Evolutionary conservation across 2,113 vertebrate genomes (phyloP).

Genomic region (Zosterops borbonicus): DNA sequence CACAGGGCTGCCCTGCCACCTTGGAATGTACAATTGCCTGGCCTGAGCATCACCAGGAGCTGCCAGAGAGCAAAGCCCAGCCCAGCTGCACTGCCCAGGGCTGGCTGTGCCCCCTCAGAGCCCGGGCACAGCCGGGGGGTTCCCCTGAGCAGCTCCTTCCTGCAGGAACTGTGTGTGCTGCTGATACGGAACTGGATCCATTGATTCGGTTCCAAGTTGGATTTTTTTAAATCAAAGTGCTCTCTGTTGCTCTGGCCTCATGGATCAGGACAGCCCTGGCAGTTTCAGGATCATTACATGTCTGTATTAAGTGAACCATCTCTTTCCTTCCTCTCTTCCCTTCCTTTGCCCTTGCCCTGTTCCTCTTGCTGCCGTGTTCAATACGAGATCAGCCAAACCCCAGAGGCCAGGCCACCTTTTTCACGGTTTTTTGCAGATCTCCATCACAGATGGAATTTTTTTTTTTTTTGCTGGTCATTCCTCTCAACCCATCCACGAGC

Average conservation of each 20-base stretch:
- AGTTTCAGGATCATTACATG: constrained; percentile 6
- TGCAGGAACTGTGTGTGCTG: background rate
- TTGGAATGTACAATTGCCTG: constrained; percentile 51
- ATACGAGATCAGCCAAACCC: background rate
- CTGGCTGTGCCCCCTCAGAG: background rate
- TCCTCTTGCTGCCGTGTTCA: constrained; percentile 3
- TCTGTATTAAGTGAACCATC: background rate
- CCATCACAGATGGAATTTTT: constrained; percentile 84
- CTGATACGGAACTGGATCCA: background rate
- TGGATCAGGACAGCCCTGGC: constrained; percentile 46
- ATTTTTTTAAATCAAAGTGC: constrained; percentile 65
- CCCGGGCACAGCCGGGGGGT: background rate
- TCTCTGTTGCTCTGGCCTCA: constrained; percentile 31
- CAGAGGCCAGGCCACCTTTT: constrained; percentile 16
- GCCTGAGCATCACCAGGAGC: background rate
- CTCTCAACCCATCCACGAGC: constrained; percentile 71
- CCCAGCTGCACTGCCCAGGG: background rate
- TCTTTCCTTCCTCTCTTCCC: background rate
- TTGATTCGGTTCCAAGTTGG: background rate
- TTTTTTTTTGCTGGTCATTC: constrained; percentile 74
- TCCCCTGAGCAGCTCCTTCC: background rate
- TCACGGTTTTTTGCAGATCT: constrained; percentile 65
- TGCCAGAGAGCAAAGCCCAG: background rate
- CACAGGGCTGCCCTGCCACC: background rate
- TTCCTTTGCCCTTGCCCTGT: constrained; percentile 32